phyloP scores from a whole-genome alignment of 2,888 invertebrate species.

The Protodeltote pygarga region DNA sequence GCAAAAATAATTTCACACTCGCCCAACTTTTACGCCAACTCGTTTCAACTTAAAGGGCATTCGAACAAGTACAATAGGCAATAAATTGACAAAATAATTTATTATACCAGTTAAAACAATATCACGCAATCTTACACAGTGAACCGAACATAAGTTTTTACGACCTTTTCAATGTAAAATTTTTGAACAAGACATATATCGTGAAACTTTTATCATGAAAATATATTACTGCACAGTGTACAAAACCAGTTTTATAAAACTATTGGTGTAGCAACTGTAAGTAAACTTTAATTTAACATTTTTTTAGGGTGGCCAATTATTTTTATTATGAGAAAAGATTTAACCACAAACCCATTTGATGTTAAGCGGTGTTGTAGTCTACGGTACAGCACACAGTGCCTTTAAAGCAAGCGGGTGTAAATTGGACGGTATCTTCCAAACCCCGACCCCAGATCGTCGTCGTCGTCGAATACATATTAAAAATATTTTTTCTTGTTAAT shows the following conservation, averaged over 20 bases:
- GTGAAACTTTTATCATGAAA: background rate
- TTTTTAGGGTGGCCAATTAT: background rate
- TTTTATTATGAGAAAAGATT: no score
- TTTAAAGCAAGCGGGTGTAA: no score
- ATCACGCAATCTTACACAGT: conserved; percentile 23
- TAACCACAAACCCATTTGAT: no score
- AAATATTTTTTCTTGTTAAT: no score
- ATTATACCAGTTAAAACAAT: conserved; percentile 23
- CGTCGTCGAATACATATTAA: no score
- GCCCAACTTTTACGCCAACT: conserved; percentile 24
- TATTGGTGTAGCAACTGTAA: no score
- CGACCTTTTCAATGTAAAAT: conserved; percentile 32
- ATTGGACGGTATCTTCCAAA: no score
- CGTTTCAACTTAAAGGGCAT: conserved; percentile 25
- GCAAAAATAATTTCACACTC: conserved; percentile 24
- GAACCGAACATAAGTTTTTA: conserved; percentile 29
- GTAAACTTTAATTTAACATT: no score
- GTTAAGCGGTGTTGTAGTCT: no score
- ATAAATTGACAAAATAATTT: conserved; percentile 40
- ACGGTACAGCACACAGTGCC: no score
- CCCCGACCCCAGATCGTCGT: no score
- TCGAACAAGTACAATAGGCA: conserved; percentile 33
- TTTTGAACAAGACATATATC: conserved; percentile 10
- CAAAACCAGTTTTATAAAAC: background rate
- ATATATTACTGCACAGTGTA: background rate